Base-by-base conservation (phyloP, 2,113 vertebrate genomes). In the Meleagris gallopavo region DNA sequence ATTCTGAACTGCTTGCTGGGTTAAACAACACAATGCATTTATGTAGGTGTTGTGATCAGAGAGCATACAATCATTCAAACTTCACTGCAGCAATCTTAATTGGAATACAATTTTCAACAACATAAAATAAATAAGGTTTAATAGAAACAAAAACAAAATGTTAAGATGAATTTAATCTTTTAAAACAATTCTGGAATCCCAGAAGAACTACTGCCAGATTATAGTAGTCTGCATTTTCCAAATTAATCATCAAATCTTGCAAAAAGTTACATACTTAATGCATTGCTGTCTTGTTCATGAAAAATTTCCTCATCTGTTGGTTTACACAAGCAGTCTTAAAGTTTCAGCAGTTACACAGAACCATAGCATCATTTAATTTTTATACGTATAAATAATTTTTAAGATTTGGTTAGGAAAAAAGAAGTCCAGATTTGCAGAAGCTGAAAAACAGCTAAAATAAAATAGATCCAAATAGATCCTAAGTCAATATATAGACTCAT, bases 121-220 rank as follows among this genome's bases (percentile, higher is more conserved):
- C 2, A 38, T 0, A 2, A 50, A 70, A 85, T 55, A 20, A 9
- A 52, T 52, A 27, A 0, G 6, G 9, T 55, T 50, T 32, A 38
- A 48, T 43, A 62, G 69, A 90, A 66, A 3, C 8, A 40, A 61
- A 69, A 24, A 2, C 5, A 69, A 81, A 50, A 10, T 1, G 15
- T 22, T 75, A 20, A 43, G 11, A 48, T 21, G 43, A 5, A 36
- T 34, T n/a, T 38, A 32, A 9, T 30, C 14, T 50, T 73, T 60
- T n/a, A 65, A 58, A 80, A 73, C 2, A 30, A 72, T 50, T 75
- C 72, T 69, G 54, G 4, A 55, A 14, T 9, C 79, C 61, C 3
- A 40, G 48, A 55, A 54, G 27, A 54, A 12, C 1, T 41, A 11
- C 1, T 48, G 72, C 58, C 71, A 54, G 13, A 10, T 3, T 14